These are phyloP conservation scores for Semicossyphus pulcher DNA, from an alignment of 2,113 vertebrate genomes.

Conservation along the genomic window DNA sequence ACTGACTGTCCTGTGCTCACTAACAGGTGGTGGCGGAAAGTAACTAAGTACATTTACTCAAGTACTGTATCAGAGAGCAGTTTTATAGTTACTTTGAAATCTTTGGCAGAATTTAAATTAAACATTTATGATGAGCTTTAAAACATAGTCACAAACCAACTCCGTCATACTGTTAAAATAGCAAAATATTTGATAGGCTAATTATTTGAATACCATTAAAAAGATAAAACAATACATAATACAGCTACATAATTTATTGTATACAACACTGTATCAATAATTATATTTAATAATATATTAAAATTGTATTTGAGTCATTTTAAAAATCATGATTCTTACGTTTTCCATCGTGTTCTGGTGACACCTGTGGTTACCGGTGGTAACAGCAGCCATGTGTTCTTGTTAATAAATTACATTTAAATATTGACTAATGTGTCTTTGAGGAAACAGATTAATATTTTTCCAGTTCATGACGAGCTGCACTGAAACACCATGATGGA, in stretches of 20 bases:
- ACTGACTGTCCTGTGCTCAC: background rate
- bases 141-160: background rate
- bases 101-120: background rate
- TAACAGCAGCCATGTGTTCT: background rate
- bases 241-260: background rate
- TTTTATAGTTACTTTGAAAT: background rate
- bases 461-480: too few species aligned
- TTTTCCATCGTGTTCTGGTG: too few species aligned
- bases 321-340: too few species aligned
- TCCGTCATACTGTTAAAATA: too few species aligned
- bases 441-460: too few species aligned
- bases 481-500: too few species aligned
- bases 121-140: background rate
- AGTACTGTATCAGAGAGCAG: background rate
- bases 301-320: too few species aligned
- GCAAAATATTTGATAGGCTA: too few species aligned
- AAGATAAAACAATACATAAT: background rate
- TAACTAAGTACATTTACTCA: background rate
- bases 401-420: background rate
- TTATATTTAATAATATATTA: too few species aligned
- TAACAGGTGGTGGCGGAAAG: conserved; percentile 33
- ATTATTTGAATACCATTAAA: too few species aligned
- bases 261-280: background rate
- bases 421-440: background rate
- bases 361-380: too few species aligned